Conservation (phyloP, 2,888 invertebrate species). For the Iselma pallidipennis region DNA sequence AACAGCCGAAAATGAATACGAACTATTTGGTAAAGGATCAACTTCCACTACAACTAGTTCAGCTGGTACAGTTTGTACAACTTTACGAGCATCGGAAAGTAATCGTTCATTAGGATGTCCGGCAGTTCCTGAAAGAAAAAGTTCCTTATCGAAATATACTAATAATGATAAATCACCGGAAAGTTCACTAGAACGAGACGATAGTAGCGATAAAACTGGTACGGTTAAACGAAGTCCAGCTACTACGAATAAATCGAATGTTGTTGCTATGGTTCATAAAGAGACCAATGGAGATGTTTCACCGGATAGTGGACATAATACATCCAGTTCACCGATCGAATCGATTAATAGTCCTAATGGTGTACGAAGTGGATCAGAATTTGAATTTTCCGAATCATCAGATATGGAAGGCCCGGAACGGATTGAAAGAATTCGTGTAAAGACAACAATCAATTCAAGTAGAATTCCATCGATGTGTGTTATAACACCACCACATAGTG, state of each 20-base stretch:
- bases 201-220: constrained; percentile 51
- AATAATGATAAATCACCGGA: constrained; percentile 58
- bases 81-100: constrained; percentile 71
- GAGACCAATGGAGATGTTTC: constrained; percentile 68
- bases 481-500: constrained; percentile 85
- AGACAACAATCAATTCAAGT: constrained; percentile 84
- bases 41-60: constrained; percentile 91
- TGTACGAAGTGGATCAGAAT: constrained; percentile 72
- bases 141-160: constrained; percentile 66
- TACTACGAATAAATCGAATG: constrained; percentile 59
- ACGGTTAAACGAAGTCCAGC: constrained; percentile 56
- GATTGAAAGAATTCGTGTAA: constrained; percentile 81
- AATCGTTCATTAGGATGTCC: constrained; percentile 70
- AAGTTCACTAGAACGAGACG: constrained; percentile 54
- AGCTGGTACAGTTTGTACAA: constrained; percentile 87
- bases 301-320: constrained; percentile 80
- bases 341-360: constrained; percentile 74
- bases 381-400: constrained; percentile 85
- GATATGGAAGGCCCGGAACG: constrained; percentile 87
- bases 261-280: constrained; percentile 64
- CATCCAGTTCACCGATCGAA: constrained; percentile 78
- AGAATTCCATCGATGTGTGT: constrained; percentile 92
- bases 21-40: constrained; percentile 88
- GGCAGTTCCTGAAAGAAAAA: constrained; percentile 81
- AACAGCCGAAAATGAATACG: constrained; percentile 85